Percentiles rank a stretch among this genome's conserved stretches.
Conservation (phyloP, 2,113 vertebrate species). For the Oryzias javanicus region DNA sequence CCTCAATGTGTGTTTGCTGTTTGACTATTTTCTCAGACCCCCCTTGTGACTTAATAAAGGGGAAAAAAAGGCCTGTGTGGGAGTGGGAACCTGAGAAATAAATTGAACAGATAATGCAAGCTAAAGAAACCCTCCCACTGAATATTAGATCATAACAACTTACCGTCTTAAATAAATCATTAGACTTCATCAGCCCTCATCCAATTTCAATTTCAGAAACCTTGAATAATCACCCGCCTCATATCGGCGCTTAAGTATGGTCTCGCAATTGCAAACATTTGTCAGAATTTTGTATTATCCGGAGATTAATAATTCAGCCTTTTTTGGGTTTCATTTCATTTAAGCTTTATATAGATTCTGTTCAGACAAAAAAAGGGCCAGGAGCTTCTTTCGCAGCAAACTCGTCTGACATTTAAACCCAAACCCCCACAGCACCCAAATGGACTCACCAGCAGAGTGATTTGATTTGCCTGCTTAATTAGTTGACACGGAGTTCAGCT, state of each 20-base stretch:
- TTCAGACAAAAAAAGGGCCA: background rate
- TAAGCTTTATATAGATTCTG: slow-evolving; percentile 30
- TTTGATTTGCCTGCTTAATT: slow-evolving; percentile 66
- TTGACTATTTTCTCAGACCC: slow-evolving; percentile 57
- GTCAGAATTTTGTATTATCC: slow-evolving; percentile 46
- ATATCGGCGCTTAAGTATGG: slow-evolving; percentile 30
- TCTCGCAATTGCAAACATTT: slow-evolving; percentile 52
- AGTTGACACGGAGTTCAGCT: slow-evolving; percentile 45
- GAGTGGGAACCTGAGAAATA: slow-evolving; percentile 63
- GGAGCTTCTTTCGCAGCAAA: slow-evolving; percentile 35
- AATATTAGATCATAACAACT: slow-evolving; percentile 70
- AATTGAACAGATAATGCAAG: slow-evolving; percentile 65
- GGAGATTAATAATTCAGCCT: slow-evolving; percentile 46
- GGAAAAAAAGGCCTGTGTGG: slow-evolving; percentile 18
- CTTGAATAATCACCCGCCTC: slow-evolving; percentile 56
- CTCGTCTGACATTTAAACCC: slow-evolving; percentile 65
- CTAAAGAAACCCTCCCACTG: slow-evolving; percentile 53
- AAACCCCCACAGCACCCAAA: slow-evolving; percentile 37
- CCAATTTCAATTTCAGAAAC: slow-evolving; percentile 32
- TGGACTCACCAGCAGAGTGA: slow-evolving; percentile 38
- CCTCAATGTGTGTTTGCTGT: slow-evolving; percentile 34
- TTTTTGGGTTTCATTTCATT: slow-evolving; percentile 23
- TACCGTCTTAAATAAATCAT: slow-evolving; percentile 62
- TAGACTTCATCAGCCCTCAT: slow-evolving; percentile 45
- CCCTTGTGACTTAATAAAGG: slow-evolving; percentile 23